Evolutionary conservation across 2,888 invertebrate genomes (phyloP).

Genomic region (Aquatica leii): DNA sequence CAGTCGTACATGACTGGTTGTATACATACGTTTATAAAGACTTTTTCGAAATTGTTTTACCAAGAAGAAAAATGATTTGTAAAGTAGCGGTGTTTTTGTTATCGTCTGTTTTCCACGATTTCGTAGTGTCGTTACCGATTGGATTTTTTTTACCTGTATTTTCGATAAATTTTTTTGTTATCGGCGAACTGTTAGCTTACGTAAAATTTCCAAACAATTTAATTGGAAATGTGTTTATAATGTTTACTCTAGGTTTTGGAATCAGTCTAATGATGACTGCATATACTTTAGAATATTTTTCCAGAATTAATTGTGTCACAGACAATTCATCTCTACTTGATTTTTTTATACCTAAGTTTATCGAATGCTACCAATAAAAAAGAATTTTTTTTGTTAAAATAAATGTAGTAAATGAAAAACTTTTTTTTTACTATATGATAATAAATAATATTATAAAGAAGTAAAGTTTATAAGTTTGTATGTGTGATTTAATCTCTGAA

Average conservation of each 20-base stretch:
- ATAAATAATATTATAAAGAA: too few species aligned
- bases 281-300: constrained; percentile 88
- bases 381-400: too few species aligned
- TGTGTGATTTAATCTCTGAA: too few species aligned
- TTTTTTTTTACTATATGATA: too few species aligned
- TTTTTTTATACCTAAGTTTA: constrained; percentile 1
- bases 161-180: constrained; percentile 76
- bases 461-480: too few species aligned
- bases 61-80: constrained; percentile 62
- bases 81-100: constrained; percentile 75
- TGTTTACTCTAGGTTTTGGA: constrained; percentile 82
- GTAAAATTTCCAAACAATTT: constrained; percentile 58
- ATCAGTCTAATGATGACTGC: constrained; percentile 76
- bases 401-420: too few species aligned
- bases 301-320: constrained; percentile 74
- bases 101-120: constrained; percentile 90
- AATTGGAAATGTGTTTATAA: constrained; percentile 81
- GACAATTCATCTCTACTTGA: not conserved
- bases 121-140: constrained; percentile 79
- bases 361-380: not conserved
- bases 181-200: constrained; percentile 70
- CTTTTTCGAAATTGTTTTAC: constrained; percentile 57
- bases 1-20: constrained; percentile 94
- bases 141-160: constrained; percentile 90
- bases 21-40: constrained; percentile 90